A percentile compares a stretch with the other conserved stretches of the same genome.
These are phyloP conservation scores for Liposcelis brunnea DNA, from an alignment of 2,888 invertebrate species.

Conservation along the genomic window DNA sequence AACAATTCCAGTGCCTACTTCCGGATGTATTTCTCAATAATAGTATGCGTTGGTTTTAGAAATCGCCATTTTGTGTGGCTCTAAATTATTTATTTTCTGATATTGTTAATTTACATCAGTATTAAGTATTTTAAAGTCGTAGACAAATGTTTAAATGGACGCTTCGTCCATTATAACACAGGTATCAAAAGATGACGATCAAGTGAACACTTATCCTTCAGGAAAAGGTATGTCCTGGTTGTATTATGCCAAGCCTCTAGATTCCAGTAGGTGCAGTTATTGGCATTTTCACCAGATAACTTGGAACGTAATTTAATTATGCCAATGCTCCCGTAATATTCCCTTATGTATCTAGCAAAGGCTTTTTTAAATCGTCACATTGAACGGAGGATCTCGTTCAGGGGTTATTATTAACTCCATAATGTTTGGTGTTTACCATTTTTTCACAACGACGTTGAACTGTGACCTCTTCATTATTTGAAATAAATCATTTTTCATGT, in stretches of 20 bases:
- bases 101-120: conserved; percentile 6
- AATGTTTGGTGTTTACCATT: too few relatives aligned
- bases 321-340: conserved; percentile 17
- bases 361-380: too few relatives aligned
- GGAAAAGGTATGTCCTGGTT: conserved; percentile 62
- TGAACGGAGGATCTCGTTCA: too few relatives aligned
- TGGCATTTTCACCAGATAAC: conserved; percentile 18
- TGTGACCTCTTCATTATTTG: too few relatives aligned
- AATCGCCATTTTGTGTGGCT: conserved; percentile 4
- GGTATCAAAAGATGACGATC: conserved; percentile 95
- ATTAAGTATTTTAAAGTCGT: conserved; percentile 9
- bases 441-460: too few relatives aligned
- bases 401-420: too few relatives aligned
- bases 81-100: conserved; percentile 8
- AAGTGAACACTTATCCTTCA: conserved; percentile 76
- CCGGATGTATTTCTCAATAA: too few relatives aligned
- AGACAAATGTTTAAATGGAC: conserved; percentile 74
- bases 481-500: too few relatives aligned
- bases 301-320: conserved; percentile 18
- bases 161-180: conserved; percentile 98
- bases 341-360: too few relatives aligned
- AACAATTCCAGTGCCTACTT: too few relatives aligned
- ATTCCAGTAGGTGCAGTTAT: neutral
- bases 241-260: conserved; percentile 6
- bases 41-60: neutral